Conservation (phyloP, 2,797 vertebrate genomes). For the Antrozous pallidus region DNA sequence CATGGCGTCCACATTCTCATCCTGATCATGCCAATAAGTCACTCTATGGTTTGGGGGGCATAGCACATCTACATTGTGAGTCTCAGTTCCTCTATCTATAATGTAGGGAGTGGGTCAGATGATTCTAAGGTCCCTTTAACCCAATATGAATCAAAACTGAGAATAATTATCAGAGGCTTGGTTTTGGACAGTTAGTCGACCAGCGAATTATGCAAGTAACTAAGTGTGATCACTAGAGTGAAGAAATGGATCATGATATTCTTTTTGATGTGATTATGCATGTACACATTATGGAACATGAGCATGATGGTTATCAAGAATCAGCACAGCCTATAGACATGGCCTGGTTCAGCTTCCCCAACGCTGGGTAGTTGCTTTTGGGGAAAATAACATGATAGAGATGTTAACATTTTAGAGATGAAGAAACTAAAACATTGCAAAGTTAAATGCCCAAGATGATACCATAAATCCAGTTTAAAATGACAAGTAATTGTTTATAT, state of each 20-base stretch:
- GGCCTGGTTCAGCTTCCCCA: neutral
- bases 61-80: neutral
- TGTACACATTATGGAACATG: neutral
- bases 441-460: neutral
- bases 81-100: neutral
- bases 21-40: neutral
- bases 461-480: neutral
- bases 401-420: neutral
- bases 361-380: neutral
- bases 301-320: neutral
- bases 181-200: slow-evolving; percentile 63
- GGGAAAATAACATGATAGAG: neutral
- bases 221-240: neutral
- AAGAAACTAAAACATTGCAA: neutral
- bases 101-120: neutral
- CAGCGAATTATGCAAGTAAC: slow-evolving; percentile 50
- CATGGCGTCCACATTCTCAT: neutral
- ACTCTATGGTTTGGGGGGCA: neutral
- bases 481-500: neutral
- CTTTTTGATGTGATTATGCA: neutral
- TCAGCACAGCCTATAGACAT: neutral
- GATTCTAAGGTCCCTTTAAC: neutral
- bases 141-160: slow-evolving; percentile 8
- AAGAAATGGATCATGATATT: neutral
- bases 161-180: slow-evolving; percentile 57